phyloP scores from a whole-genome alignment of 2,797 vertebrate genomes.

The Galagoides demidoff region DNA sequence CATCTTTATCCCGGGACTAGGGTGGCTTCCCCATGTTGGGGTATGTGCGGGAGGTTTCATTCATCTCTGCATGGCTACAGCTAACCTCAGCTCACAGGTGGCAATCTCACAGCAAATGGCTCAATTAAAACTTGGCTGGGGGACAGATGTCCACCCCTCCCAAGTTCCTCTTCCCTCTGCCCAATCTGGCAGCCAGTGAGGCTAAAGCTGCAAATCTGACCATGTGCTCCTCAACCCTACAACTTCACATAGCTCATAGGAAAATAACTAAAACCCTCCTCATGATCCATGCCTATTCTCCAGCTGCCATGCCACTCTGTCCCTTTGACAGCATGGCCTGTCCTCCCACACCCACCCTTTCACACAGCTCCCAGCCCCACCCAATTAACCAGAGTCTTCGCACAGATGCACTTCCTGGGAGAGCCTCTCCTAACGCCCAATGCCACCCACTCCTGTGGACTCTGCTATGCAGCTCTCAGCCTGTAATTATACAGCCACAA shows the following conservation, averaged over 20 bases:
- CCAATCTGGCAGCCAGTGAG: background rate
- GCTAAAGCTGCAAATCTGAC: background rate
- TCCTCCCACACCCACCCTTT: background rate
- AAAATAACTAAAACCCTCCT: background rate
- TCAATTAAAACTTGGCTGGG: background rate
- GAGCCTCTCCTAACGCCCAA: background rate
- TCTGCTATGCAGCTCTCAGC: background rate
- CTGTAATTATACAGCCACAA: background rate
- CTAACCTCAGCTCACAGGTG: background rate
- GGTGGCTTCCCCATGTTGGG: background rate
- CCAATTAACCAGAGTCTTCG: too few species aligned
- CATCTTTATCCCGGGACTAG: background rate
- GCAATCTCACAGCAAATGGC: rapidly evolving
- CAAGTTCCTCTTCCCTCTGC: background rate
- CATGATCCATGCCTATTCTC: background rate
- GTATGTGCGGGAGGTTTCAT: background rate
- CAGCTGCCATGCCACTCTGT: background rate
- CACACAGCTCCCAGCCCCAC: rapidly evolving
- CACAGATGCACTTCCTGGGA: background rate
- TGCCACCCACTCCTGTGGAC: background rate
- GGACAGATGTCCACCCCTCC: background rate
- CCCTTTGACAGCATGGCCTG: background rate
- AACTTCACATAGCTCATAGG: background rate
- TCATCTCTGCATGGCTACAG: background rate
- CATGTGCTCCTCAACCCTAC: background rate